phyloP scores from a whole-genome alignment of 2,888 invertebrate genomes.

The Xanthorhoe designata region DNA sequence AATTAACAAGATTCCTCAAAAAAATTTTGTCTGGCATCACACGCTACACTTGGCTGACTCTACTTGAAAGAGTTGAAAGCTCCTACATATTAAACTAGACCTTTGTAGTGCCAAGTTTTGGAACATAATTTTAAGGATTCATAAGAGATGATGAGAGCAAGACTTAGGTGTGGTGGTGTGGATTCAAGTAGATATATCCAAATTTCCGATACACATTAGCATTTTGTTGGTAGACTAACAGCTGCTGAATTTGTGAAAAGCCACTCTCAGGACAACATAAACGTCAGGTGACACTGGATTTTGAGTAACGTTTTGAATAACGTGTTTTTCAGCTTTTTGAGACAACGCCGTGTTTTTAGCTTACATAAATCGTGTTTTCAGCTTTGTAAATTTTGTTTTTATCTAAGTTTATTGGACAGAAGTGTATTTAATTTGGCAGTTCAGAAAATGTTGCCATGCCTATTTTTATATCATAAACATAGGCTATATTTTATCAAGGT shows the following conservation, averaged over 20 bases:
- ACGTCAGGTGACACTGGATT: slow-evolving; percentile 51
- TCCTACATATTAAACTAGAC: no score
- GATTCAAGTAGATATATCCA: not conserved
- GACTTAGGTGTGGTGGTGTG: no score
- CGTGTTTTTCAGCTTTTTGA: slow-evolving; percentile 12
- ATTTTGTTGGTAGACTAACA: slow-evolving; percentile 51
- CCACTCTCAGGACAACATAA: slow-evolving; percentile 79
- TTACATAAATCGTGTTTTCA: not conserved
- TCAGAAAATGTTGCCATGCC: not conserved
- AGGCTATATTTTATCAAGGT: no score
- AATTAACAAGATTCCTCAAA: no score
- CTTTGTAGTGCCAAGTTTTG: no score
- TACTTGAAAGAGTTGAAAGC: no score
- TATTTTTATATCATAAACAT: not conserved
- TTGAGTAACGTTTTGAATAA: slow-evolving; percentile 22
- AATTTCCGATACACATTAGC: slow-evolving; percentile 18
- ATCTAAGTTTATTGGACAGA: not conserved
- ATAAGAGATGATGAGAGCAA: no score
- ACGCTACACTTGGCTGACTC: no score
- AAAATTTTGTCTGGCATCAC: no score
- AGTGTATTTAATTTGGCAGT: not conserved
- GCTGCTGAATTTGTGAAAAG: slow-evolving; percentile 68
- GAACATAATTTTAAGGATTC: no score
- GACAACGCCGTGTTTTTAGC: not conserved
- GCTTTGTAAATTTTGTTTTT: not conserved